These are phyloP conservation scores for Cepphus grylle DNA, from an alignment of 2,113 vertebrate species.

Conservation along the genomic window DNA sequence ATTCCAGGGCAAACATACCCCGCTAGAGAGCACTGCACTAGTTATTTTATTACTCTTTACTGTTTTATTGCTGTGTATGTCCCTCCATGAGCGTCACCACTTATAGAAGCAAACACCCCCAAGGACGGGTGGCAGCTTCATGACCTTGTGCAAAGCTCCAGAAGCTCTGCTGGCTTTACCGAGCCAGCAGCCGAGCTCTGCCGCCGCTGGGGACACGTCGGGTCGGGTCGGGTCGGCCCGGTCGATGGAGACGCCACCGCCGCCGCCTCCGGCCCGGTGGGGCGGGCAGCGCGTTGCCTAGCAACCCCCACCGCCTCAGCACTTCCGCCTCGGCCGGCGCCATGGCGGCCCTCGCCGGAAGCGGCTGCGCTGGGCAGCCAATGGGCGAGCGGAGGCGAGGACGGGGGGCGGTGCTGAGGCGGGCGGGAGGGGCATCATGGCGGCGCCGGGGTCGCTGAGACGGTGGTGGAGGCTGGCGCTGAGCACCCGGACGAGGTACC, in stretches of 20 bases:
- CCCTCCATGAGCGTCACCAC: accelerated
- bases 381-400: neutral
- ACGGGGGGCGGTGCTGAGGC: neutral
- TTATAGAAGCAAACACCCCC: neutral
- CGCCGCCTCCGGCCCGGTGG: too few relatives aligned
- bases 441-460: neutral
- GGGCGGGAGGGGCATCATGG: neutral
- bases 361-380: neutral
- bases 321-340: neutral
- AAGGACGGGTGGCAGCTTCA: neutral
- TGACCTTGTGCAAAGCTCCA: too few relatives aligned
- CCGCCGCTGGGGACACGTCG: accelerated
- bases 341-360: neutral
- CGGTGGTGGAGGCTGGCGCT: neutral
- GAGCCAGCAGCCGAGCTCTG: accelerated
- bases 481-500: neutral
- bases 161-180: accelerated
- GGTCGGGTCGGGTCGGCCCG: neutral
- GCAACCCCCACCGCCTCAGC: neutral
- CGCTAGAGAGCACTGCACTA: accelerated
- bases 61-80: neutral
- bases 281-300: neutral
- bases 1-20: neutral
- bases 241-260: neutral
- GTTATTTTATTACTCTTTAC: neutral